Evolutionary conservation across 2,888 invertebrate genomes (phyloP), one percentile per base, ranked within the genome.

Genomic region (Criorhina ranunculi): DNA sequence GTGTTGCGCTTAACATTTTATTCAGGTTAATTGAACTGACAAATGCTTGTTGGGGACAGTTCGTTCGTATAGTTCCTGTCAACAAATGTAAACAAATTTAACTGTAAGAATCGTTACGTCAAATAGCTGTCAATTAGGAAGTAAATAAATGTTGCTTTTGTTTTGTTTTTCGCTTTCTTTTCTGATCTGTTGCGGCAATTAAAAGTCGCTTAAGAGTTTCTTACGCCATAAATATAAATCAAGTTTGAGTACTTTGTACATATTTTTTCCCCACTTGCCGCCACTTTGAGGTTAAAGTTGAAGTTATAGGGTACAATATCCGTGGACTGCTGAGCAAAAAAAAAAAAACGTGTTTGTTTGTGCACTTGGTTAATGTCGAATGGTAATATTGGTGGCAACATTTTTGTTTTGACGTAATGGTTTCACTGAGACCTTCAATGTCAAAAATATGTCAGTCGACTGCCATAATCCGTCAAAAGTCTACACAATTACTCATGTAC

Each of bases 51-150:
- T 42, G 8, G n/a, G n/a, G n/a, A 51, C 15, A 51, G 15, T 12
- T 17, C 5, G 5, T 9, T 24, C 7, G 31, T 44, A 24, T 1
- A 33, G 44, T 8, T 44, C 17, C 5, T 17, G 5, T 51, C 2
- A 11, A n/a, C n/a, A 33, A 24, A 12, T 35, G 44, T 59, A 31
- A 46, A 70, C 31, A 70, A 46, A 59, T 49, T 24, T n/a, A 49
- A 49, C 12, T 12, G 24, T 5, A n/a, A 31, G 42, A 53, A 53
- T 53, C 31, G 31, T 17, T 29, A 67, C 29, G 17, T 19, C 11
- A 8, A 55, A 37, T 69, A 6, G 35, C 0, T 33, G 19, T 6
- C 6, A 31, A 15, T 44, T 31, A 31, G 31, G 24, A 2, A 11
- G 44, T 44, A 4, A 12, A 12, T 8, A 15, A 44, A 44, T 15